Evolutionary conservation across 2,113 vertebrate species (phyloP).

Genomic region (Sebastes schlegelii): DNA sequence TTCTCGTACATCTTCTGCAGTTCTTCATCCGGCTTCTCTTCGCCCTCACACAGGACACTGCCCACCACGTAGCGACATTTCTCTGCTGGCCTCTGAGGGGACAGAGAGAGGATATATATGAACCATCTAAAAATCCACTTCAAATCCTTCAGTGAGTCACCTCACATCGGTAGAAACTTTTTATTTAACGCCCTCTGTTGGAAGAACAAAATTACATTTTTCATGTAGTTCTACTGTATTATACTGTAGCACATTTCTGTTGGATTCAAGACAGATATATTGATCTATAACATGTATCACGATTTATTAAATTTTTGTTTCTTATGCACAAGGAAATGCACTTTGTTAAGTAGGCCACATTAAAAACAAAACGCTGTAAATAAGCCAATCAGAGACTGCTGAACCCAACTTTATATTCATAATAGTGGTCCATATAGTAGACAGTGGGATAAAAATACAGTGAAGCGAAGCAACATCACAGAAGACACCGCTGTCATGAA

Average conservation of each 20-base stretch:
- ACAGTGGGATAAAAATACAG: neutral
- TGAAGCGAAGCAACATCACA: no score
- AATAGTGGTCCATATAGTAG: neutral
- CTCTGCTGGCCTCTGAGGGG: conserved; percentile 85
- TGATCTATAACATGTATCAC: neutral
- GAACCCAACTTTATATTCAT: neutral
- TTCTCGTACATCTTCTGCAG: conserved; percentile 90
- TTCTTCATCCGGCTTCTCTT: conserved; percentile 87
- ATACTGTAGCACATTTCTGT: neutral
- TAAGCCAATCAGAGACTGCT: neutral
- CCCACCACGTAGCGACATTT: conserved; percentile 92
- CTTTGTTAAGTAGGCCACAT: neutral
- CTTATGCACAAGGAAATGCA: neutral
- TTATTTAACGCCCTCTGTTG: neutral
- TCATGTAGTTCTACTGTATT: neutral
- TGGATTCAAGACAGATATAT: neutral
- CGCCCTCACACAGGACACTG: conserved; percentile 93
- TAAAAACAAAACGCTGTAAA: neutral
- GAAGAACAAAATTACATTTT: neutral
- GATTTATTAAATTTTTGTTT: neutral
- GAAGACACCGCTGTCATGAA: no score
- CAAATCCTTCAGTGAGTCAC: neutral
- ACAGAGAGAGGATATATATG: neutral
- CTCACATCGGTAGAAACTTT: neutral
- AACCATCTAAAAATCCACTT: conserved; percentile 6